A percentile compares a stretch with the other conserved stretches of the same genome.
phyloP scores from a whole-genome alignment of 2,888 invertebrate species.

The Macrosiphum euphorbiae region DNA sequence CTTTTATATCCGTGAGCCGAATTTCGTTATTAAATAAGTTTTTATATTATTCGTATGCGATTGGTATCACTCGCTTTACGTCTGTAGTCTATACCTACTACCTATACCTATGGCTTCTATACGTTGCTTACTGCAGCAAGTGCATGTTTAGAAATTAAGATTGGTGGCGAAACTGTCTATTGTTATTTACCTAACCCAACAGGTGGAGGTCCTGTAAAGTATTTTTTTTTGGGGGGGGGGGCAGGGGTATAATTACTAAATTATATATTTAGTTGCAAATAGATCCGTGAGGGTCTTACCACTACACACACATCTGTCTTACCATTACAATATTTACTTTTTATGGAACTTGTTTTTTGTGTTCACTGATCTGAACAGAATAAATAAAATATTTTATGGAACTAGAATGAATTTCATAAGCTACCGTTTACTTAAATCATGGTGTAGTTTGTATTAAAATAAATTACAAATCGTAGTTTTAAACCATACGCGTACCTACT shows the following conservation, averaged over 20 bases:
- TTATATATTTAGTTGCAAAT: not conserved
- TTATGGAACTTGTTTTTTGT: too few relatives aligned
- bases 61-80: not conserved
- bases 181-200: not conserved
- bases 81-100: not conserved
- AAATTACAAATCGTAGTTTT: too few relatives aligned
- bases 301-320: too few relatives aligned
- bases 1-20: not conserved
- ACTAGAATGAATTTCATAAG: too few relatives aligned
- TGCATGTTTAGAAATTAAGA: not conserved
- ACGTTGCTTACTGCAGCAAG: not conserved
- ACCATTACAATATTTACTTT: too few relatives aligned
- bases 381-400: too few relatives aligned
- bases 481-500: too few relatives aligned
- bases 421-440: too few relatives aligned
- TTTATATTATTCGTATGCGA: not conserved
- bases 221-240: not conserved
- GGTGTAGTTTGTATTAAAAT: too few relatives aligned
- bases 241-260: not conserved
- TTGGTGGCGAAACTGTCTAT: not conserved
- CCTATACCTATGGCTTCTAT: not conserved
- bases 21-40: not conserved
- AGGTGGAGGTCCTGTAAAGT: not conserved
- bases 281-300: not conserved
- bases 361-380: too few relatives aligned